Conservation (phyloP, 1,140 invertebrate genomes). For the Euura saliciscinereae region DNA sequence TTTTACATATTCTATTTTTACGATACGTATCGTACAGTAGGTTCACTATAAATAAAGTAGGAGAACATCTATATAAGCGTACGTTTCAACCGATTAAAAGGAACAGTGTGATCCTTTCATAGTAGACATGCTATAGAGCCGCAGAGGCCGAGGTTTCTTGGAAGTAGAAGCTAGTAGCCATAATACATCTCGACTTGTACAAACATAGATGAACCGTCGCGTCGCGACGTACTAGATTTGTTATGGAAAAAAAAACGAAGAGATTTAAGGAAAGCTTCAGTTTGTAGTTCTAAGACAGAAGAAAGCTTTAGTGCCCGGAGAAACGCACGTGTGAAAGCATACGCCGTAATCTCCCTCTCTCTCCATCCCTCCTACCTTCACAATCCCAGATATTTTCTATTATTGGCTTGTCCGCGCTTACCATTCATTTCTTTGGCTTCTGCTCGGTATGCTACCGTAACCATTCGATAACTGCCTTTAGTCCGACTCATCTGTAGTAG, state of each 20-base stretch:
- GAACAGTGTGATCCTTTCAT: conserved; percentile 1
- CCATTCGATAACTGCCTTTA: not conserved
- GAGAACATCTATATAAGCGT: too few relatives aligned
- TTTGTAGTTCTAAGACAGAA: not conserved
- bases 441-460: not conserved
- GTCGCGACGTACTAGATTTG: not conserved
- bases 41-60: too few relatives aligned
- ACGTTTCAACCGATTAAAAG: not conserved
- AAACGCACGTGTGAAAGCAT: not conserved
- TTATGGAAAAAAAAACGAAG: not conserved
- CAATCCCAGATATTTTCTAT: conserved; percentile 24
- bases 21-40: too few relatives aligned
- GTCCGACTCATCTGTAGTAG: too few relatives aligned
- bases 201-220: not conserved
- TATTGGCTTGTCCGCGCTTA: conserved; percentile 45
- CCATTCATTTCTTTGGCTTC: conserved; percentile 7
- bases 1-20: too few relatives aligned
- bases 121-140: not conserved
- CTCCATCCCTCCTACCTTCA: too few relatives aligned
- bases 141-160: not conserved
- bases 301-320: not conserved
- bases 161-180: not conserved
- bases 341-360: not conserved
- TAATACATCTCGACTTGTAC: not conserved
- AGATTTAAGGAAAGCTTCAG: not conserved